Evolutionary conservation across 2,888 invertebrate genomes (phyloP).

Genomic region (Lamellibrachia satsuma): DNA sequence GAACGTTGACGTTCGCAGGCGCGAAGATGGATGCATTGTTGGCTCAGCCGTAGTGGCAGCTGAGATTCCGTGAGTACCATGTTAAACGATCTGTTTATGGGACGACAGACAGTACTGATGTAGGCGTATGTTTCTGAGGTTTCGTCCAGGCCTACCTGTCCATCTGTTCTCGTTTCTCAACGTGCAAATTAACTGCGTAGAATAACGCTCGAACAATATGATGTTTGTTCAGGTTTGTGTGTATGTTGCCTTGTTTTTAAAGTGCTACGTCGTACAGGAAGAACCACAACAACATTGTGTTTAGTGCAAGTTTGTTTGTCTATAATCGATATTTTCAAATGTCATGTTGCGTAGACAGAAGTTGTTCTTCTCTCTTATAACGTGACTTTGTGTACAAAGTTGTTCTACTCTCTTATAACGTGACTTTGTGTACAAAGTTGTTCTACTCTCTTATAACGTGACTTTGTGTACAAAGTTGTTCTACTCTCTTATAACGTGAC

Average conservation of each 20-base stretch:
- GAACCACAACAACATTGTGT: neutral
- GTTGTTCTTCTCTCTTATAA: neutral
- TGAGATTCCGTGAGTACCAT: constrained; percentile 4
- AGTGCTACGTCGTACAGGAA: neutral
- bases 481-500: no score
- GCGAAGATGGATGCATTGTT: constrained; percentile 5
- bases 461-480: no score
- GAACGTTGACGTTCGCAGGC: neutral
- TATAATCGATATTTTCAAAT: neutral
- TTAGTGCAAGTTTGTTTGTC: neutral
- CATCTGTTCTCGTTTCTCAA: neutral
- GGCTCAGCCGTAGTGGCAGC: neutral
- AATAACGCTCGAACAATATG: neutral
- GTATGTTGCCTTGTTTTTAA: neutral
- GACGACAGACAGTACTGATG: neutral
- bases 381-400: neutral
- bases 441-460: no score
- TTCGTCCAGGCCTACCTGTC: neutral
- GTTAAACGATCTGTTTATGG: neutral
- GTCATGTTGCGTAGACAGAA: neutral
- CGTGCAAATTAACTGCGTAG: neutral
- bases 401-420: no score
- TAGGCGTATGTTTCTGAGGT: neutral
- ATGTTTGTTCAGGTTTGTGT: neutral
- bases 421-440: no score